Evolutionary conservation across 2,888 invertebrate genomes (phyloP).

Genomic region (Callyntrura guangdongensis): DNA sequence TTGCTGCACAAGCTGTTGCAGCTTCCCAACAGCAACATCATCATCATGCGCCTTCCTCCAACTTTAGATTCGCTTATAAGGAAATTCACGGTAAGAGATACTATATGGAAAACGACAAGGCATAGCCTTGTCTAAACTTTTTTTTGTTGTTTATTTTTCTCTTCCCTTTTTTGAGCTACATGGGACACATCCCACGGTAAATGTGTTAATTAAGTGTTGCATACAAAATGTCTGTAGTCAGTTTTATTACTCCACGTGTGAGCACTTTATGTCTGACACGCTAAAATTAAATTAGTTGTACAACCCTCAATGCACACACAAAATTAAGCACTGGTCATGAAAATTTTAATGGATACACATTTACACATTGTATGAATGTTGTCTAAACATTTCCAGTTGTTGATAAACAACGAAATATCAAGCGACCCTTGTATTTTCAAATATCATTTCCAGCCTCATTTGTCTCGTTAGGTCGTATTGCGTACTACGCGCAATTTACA

Average conservation of each 20-base stretch:
- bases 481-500: too few relatives aligned
- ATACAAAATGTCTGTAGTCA: too few relatives aligned
- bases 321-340: not conserved
- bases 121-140: not conserved
- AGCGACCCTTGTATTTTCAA: too few relatives aligned
- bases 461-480: too few relatives aligned
- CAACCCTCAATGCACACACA: too few relatives aligned
- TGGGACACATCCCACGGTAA: not conserved
- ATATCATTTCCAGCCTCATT: too few relatives aligned
- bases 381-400: too few relatives aligned
- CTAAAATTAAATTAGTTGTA: too few relatives aligned
- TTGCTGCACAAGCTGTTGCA: conserved; percentile 66
- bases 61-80: conserved; percentile 84
- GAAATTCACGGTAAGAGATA: conserved; percentile 83
- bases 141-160: not conserved
- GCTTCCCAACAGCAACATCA: conserved; percentile 64
- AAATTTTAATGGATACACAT: not conserved
- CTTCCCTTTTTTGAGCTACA: not conserved
- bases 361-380: not conserved
- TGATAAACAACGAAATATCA: too few relatives aligned
- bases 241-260: too few relatives aligned
- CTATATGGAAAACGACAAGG: not conserved
- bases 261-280: too few relatives aligned
- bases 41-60: conserved; percentile 81
- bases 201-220: not conserved